Base-by-base conservation (phyloP, 2,888 invertebrate genomes). In the Hecatera dysodea region DNA sequence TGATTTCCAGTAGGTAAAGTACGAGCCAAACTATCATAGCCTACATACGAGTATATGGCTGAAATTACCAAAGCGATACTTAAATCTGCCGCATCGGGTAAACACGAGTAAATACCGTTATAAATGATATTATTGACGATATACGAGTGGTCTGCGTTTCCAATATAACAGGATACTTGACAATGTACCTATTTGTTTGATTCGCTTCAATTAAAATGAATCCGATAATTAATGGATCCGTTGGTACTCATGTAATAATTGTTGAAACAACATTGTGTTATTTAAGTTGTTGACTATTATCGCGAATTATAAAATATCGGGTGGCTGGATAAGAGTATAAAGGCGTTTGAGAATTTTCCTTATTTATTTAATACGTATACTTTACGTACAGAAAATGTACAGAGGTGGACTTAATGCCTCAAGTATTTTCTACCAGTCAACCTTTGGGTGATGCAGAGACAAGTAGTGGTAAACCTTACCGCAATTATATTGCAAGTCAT, bases 101-200 rank as follows among this genome's bases (percentile, higher is more conserved):
- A 74, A 63, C 33, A 65, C 42, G 24, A 33, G 33, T 56, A 63
- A 52, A 60, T 67, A 33, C n/a, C 24, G n/a, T 24, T 39, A 63
- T 39, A 42, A 66, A 61, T 75, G 33, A 52, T 61, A 56, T 60
- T 53, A 68, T 50, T 62, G 53, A 44, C n/a, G 22, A 29, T 22
- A 42, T 46, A 1, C 1, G 27, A 27, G 48, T 29, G 46, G 46
- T 8, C 55, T 42, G 19, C 19, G 12, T 66, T 67, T 62, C 50
- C 70, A 67, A 80, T 71, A 36, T 8, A 56, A 24, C 48, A 44
- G 19, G 11, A 39, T 59, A 65, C 69, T 71, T 61, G 36, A 56
- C 19, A 72, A 55, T 65, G 24, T 55, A 55, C 62, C n/a, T 53
- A 74, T 65, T 74, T 74, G 48, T 71, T 67, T 71, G 53, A 75